Evolutionary conservation across 2,797 vertebrate genomes (phyloP).

Genomic region (Falco peregrinus): DNA sequence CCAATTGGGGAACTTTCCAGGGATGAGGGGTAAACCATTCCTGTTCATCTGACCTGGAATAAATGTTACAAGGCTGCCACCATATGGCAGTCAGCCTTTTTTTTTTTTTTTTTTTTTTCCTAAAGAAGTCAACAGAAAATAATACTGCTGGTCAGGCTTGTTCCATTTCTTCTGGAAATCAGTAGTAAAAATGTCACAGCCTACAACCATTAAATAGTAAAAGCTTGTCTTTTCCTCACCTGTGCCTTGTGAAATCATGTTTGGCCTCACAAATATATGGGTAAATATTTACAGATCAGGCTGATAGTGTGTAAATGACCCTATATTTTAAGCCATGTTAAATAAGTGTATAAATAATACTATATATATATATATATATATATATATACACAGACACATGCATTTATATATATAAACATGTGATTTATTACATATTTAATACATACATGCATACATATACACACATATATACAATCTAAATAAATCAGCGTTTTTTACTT

Average conservation of each 20-base stretch:
- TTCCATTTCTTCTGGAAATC: not conserved
- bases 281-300: not conserved
- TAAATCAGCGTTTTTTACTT: not conserved
- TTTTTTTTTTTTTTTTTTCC: not conserved
- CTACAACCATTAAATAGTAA: not conserved
- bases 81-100: not conserved
- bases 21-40: not conserved
- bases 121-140: not conserved
- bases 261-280: not conserved
- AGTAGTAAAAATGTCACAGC: not conserved
- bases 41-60: not conserved
- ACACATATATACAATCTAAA: not conserved
- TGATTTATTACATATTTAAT: not conserved
- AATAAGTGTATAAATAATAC: not conserved
- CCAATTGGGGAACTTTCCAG: slow-evolving; percentile 21
- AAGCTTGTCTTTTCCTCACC: not conserved
- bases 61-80: slow-evolving; percentile 62
- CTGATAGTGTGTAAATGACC: not conserved
- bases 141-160: not conserved
- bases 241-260: not conserved
- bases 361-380: not conserved
- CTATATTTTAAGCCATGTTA: not conserved
- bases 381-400: not conserved
- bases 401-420: not conserved
- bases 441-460: not conserved